A percentile compares a stretch with the other conserved stretches of the same genome.
phyloP scores from a whole-genome alignment of 1,140 invertebrate genomes.

The Zaprionus ornatus region DNA sequence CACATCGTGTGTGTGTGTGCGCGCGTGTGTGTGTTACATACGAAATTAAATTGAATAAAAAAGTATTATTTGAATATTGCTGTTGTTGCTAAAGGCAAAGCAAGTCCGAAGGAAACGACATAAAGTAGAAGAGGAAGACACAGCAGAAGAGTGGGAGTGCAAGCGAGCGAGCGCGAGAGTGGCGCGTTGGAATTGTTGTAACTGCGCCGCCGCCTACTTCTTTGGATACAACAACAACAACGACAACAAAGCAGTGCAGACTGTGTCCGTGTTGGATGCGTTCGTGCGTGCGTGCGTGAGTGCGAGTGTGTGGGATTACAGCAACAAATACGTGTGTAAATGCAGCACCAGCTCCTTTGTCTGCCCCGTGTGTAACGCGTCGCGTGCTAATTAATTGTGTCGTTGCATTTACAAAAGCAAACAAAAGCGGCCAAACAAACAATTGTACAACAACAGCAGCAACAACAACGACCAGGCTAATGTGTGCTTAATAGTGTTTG shows the following conservation, averaged over 20 bases:
- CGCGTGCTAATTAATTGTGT: conserved; percentile 52
- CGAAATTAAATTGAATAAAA: conserved; percentile 12
- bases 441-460: conserved; percentile 21
- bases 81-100: conserved; percentile 12
- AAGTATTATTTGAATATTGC: conserved; percentile 36
- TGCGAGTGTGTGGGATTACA: conserved; percentile 36
- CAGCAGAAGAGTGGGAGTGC: not conserved
- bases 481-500: conserved; percentile 67
- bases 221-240: conserved; percentile 39
- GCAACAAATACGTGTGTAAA: conserved; percentile 20
- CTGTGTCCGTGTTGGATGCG: conserved; percentile 14
- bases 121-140: conserved; percentile 22
- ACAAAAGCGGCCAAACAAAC: conserved; percentile 41
- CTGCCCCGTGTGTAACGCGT: conserved; percentile 7
- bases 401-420: conserved; percentile 47
- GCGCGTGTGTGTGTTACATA: conserved; percentile 10
- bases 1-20: conserved; percentile 14
- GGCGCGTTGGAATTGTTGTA: conserved; percentile 31
- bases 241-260: conserved; percentile 10
- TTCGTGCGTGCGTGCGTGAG: conserved; percentile 13
- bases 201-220: conserved; percentile 45
- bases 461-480: conserved; percentile 46
- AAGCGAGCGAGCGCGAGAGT: conserved; percentile 4
- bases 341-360: conserved; percentile 35
- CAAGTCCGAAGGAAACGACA: conserved; percentile 23